Percentiles rank a stretch among this genome's conserved stretches.
Conservation (phyloP, 2,888 invertebrate genomes). For the Ctena decussata region DNA sequence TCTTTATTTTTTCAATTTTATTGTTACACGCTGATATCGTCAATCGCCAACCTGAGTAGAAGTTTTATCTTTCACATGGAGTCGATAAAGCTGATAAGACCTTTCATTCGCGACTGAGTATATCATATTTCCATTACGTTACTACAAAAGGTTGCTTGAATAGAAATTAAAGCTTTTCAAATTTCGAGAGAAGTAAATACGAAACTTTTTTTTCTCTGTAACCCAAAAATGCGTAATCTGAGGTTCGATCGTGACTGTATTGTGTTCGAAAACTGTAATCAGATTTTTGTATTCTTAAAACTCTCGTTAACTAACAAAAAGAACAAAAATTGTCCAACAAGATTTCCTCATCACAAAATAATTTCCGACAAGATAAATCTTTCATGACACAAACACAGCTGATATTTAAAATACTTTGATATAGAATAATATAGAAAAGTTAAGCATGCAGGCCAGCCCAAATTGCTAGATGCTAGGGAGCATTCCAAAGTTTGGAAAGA, state of each 20-base stretch:
- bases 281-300: neutral
- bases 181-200: neutral
- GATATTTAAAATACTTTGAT: too few species aligned
- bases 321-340: too few species aligned
- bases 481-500: too few species aligned
- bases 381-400: too few species aligned
- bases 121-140: neutral
- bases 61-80: neutral
- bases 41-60: neutral
- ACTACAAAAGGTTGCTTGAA: neutral
- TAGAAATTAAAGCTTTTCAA: conserved; percentile 8
- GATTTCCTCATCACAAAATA: too few species aligned
- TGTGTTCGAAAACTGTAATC: neutral
- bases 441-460: too few species aligned
- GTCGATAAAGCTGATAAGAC: neutral
- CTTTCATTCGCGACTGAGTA: neutral
- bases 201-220: neutral
- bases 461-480: too few species aligned
- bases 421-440: too few species aligned
- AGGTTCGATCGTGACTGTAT: neutral
- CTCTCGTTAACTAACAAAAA: too few species aligned
- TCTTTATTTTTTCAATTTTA: neutral
- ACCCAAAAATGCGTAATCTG: neutral
- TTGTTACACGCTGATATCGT: neutral
- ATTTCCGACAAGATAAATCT: too few species aligned